A percentile compares a stretch with the other conserved stretches of the same genome.
These are phyloP conservation scores for Spodoptera littoralis DNA, from an alignment of 2,888 invertebrate species.

Conservation along the genomic window DNA sequence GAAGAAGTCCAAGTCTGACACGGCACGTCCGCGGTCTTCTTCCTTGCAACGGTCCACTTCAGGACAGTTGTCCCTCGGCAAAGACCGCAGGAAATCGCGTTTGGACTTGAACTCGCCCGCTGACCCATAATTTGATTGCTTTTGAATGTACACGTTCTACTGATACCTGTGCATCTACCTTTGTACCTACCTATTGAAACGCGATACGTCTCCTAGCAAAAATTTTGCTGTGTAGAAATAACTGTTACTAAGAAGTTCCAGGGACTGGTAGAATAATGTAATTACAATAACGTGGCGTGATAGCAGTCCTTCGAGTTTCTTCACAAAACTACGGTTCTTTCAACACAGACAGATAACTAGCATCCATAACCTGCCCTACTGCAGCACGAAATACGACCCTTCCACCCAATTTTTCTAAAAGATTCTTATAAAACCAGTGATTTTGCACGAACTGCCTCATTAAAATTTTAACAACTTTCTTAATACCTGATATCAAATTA, in stretches of 20 bases:
- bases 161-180: conserved; percentile 15
- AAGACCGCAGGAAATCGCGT: conserved; percentile 81
- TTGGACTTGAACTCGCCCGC: conserved; percentile 81
- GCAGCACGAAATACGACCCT: conserved; percentile 22
- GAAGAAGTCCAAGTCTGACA: conserved; percentile 83
- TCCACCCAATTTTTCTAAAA: conserved; percentile 12
- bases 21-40: conserved; percentile 79
- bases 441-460: conserved; percentile 32
- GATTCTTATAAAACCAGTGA: conserved; percentile 16
- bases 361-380: conserved; percentile 9
- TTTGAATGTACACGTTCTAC: conserved; percentile 35
- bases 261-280: conserved; percentile 15
- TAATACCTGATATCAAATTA: conserved; percentile 25
- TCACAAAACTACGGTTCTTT: conserved; percentile 20
- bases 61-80: conserved; percentile 76
- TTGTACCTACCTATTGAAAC: conserved; percentile 11
- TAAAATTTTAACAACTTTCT: conserved; percentile 4
- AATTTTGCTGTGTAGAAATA: conserved; percentile 25
- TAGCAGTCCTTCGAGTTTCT: background rate
- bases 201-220: conserved; percentile 3
- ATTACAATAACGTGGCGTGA: background rate
- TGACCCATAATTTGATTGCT: conserved; percentile 69
- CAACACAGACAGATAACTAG: conserved; percentile 13
- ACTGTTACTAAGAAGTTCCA: conserved; percentile 5
- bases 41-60: conserved; percentile 84